Evolutionary conservation across 2,888 invertebrate species (phyloP).

Genomic region (Tetragnatha montana): DNA sequence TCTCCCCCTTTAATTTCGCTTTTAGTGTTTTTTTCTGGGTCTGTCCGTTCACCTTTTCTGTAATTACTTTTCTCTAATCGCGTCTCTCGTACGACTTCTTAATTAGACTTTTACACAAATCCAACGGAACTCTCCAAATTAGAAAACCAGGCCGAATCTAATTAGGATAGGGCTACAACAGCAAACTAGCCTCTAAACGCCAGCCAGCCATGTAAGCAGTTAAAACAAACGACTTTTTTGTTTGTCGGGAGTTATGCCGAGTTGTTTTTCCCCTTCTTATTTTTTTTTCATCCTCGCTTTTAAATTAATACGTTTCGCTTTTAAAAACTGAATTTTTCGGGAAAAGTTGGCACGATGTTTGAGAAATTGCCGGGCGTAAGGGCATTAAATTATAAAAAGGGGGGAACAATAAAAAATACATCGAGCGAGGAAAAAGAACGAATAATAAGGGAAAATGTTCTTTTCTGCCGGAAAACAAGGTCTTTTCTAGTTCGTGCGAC

Average conservation of each 20-base stretch:
- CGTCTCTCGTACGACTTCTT: slow-evolving; percentile 55
- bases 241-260: background rate
- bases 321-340: slow-evolving; percentile 51
- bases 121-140: slow-evolving; percentile 64
- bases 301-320: slow-evolving; percentile 63
- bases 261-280: slow-evolving; percentile 30
- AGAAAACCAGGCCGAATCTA: slow-evolving; percentile 66
- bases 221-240: slow-evolving; percentile 60
- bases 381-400: slow-evolving; percentile 56
- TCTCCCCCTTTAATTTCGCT: background rate
- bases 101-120: slow-evolving; percentile 69
- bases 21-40: background rate
- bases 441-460: slow-evolving; percentile 51
- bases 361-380: slow-evolving; percentile 45
- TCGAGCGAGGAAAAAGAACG: slow-evolving; percentile 55
- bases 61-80: slow-evolving; percentile 69
- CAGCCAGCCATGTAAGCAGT: slow-evolving; percentile 55
- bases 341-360: slow-evolving; percentile 34
- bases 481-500: slow-evolving; percentile 55
- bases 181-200: slow-evolving; percentile 60
- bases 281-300: slow-evolving; percentile 13
- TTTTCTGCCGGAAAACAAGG: slow-evolving; percentile 55
- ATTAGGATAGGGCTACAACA: slow-evolving; percentile 63
- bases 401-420: slow-evolving; percentile 32
- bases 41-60: slow-evolving; percentile 26